Conservation (phyloP, 1,140 invertebrate species). For the Galendromus occidentalis region DNA sequence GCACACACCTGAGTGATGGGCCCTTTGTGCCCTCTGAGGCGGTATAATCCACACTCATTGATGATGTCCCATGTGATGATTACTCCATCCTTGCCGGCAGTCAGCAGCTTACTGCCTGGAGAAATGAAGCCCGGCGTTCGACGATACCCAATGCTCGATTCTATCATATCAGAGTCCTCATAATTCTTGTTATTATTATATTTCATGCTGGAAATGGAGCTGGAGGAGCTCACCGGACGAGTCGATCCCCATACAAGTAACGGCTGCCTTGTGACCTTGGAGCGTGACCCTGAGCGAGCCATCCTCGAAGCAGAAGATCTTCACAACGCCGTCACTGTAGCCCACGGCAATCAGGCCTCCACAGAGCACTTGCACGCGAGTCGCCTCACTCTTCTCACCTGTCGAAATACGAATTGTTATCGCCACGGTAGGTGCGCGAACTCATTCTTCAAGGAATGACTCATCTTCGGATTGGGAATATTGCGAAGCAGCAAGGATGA, state of each 20-base stretch:
- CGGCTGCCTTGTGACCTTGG: conserved; percentile 63
- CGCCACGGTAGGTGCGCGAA: conserved; percentile 43
- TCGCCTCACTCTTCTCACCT: conserved; percentile 19
- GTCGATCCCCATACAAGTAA: conserved; percentile 65
- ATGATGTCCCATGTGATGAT: conserved; percentile 88
- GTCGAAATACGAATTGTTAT: conserved; percentile 18
- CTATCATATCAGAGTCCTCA: no score
- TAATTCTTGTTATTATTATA: no score
- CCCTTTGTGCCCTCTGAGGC: conserved; percentile 78
- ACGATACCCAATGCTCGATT: no score
- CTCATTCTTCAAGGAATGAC: conserved; percentile 50
- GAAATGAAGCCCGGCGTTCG: no score
- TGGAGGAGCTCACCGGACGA: conserved; percentile 47
- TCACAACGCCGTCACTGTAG: conserved; percentile 68
- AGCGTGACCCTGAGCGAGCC: conserved; percentile 53
- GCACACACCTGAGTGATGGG: conserved; percentile 67
- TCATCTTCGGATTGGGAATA: conserved; percentile 31
- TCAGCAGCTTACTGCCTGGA: background rate
- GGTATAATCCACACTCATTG: conserved; percentile 62
- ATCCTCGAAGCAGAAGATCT: conserved; percentile 41
- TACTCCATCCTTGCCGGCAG: conserved; percentile 52
- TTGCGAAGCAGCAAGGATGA: conserved; percentile 14
- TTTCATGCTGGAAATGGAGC: background rate
- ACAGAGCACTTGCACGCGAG: conserved; percentile 37
- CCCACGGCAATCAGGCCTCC: conserved; percentile 63